phyloP scores from a whole-genome alignment of 2,113 vertebrate species.

The Piaya cayana region DNA sequence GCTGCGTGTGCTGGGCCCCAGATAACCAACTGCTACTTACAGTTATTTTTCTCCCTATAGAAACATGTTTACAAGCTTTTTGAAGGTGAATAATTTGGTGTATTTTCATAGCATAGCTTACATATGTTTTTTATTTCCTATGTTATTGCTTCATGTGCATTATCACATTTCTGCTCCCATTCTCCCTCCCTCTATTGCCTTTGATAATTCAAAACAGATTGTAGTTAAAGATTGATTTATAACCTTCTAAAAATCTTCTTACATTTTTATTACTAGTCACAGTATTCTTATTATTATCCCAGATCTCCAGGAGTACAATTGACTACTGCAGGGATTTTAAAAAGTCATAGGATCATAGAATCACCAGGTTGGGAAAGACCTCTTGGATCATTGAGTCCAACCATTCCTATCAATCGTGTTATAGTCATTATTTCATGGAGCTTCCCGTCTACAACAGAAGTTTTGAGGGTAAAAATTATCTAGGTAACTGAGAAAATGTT shows the following conservation, averaged over 20 bases:
- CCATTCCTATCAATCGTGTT: neutral
- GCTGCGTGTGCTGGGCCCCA: neutral
- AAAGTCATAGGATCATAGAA: neutral
- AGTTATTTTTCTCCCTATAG: neutral
- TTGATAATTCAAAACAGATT: constrained; percentile 42
- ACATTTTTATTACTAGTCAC: neutral
- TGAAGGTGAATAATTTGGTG: neutral
- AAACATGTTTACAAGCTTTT: neutral
- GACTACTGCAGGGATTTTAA: constrained; percentile 1
- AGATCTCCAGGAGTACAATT: neutral
- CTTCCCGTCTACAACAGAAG: neutral
- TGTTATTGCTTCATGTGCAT: neutral
- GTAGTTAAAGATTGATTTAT: constrained; percentile 37
- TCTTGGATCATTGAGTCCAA: too few relatives aligned
- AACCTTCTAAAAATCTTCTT: neutral
- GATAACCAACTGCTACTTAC: neutral
- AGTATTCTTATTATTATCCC: neutral
- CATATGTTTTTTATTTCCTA: constrained; percentile 43
- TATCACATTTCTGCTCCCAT: neutral
- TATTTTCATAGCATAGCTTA: neutral
- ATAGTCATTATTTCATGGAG: neutral
- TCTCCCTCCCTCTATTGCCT: neutral
- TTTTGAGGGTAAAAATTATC: neutral
- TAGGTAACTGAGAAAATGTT: neutral
- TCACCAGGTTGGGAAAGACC: too few relatives aligned